phyloP scores from a whole-genome alignment of 1,140 invertebrate genomes.

The Scaptomyza montana region DNA sequence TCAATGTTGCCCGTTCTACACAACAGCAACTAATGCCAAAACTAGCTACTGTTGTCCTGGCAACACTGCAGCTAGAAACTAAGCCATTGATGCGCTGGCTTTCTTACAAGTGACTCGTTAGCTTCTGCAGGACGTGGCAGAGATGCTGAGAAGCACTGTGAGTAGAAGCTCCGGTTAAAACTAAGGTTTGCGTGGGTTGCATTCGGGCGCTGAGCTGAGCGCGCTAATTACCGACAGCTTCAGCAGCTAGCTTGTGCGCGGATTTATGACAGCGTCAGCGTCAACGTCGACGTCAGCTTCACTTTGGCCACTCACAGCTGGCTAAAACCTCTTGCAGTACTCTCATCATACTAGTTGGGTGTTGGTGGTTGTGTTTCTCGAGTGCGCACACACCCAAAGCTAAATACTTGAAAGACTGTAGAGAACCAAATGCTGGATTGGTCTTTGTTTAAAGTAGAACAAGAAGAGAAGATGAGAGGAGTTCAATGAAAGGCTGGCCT shows the following conservation, averaged over 20 bases:
- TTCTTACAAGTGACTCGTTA: conserved; percentile 78
- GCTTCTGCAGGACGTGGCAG: conserved; percentile 48
- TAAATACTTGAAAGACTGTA: conserved; percentile 14
- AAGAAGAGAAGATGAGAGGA: background rate
- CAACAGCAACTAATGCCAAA: background rate
- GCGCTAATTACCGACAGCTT: conserved; percentile 74
- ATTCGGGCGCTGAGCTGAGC: conserved; percentile 41
- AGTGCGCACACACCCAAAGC: background rate
- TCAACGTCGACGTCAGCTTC: conserved; percentile 7
- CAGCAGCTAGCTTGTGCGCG: conserved; percentile 52
- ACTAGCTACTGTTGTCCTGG: background rate
- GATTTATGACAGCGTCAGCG: conserved; percentile 66
- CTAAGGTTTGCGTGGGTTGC: background rate
- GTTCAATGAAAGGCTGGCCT: background rate
- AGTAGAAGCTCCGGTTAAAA: background rate
- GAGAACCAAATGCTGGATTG: conserved; percentile 8
- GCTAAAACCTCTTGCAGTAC: background rate
- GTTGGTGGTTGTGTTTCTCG: conserved; percentile 3
- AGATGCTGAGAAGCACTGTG: background rate
- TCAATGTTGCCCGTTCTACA: background rate
- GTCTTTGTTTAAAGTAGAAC: conserved; percentile 8
- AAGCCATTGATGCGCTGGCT: conserved; percentile 38
- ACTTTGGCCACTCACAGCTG: conserved; percentile 41
- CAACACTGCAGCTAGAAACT: background rate
- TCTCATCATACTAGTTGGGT: conserved; percentile 1